Evolutionary conservation across 2,888 invertebrate species (phyloP), one percentile per base, ranked within the genome.

Genomic region (Hyposoter dolosus): DNA sequence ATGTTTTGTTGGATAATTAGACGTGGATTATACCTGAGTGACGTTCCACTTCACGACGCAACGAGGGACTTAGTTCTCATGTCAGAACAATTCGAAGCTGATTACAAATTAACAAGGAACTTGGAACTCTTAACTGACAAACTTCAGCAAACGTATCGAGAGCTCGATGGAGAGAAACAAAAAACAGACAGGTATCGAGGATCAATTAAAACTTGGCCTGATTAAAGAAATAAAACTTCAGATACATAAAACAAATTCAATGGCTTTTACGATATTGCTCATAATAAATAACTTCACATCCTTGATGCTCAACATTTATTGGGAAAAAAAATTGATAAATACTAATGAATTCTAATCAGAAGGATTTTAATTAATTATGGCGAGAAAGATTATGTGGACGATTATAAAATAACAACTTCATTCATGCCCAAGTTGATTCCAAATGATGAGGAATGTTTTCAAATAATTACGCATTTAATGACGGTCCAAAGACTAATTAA

Each of bases 31-130:
- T 98, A 97, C 94, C 97, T 99, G 91, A 98, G 98, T 85, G 99
- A 99, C 94, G 98, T 99, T 87, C 99, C 99, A 3, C 95, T 99
- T 28, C 99, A 99, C 93, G 99, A 99, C 93, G 98, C 99, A 1
- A 99, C 99, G 4, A 95, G 99, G 83, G 99, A 99, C 95, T 95
- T 99, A 92, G 99, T 99, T 9, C 95, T 99, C 90, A 97, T 99
- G 96, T 99, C 98, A 9, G 99, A 99, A 94, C 98, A 99, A 94
- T 99, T 99, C 93, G 98, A 99, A 94, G 99, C 99, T 0, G 99
- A 99, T 94, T 99, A 99, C 95, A 98, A 99, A 93, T 95, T 99
- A 89, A 99, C 99, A 0, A 97, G 98, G 92, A 98, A 98, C 94
- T 95, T 99, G 90, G 99, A 99, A 94, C 96, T 99, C 86, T 96